Base-by-base conservation (phyloP, 2,797 vertebrate genomes). In the Neosalanx taihuensis region DNA sequence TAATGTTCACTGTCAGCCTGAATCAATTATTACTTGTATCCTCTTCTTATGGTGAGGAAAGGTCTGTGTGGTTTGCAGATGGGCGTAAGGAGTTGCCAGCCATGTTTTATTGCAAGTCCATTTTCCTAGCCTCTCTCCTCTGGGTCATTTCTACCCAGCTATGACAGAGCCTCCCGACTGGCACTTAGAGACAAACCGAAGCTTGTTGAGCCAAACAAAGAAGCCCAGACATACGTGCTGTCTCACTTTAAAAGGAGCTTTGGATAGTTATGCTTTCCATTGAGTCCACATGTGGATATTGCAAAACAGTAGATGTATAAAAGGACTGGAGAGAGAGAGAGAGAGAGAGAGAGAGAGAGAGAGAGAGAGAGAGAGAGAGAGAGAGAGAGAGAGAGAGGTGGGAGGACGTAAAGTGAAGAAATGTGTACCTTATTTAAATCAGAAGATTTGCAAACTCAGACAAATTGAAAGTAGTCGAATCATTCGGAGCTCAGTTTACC, bases 181-280 rank as follows among this genome's bases (percentile, higher is more conserved):
- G 68, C 72, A 78, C 69, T 82, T 62, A 86, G 81, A 85, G 75
- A 85, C 75, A 81, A 84, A 83, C 69, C 78, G 74, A 78, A 79
- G 79, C 74, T 78, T 72, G 81, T 79, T 76, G 84, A 82, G 74
- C 73, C 59, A 37, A 81, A 74, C 15, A 31, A 74, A n/a, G 18
- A 3, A 35, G 79, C 70, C 71, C 66, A 78, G 69, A 71, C 70
- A n/a, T 80, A 82, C 1, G 23, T 26, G n/a, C 20, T 78, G 1
- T 59, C 53, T 72, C 72, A 64, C 33, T 64, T 57, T 63, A n/a
- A 37, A 64, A 63, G 20, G 62, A 64, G 62, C 6, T 64, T 41
- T 37, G 37, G 33, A 64, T 64, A 18, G 7, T 18, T 31, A 18
- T 35, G 33, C 17, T 23, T 5, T 3, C 26, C 29, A 5, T 15